phyloP scores from a whole-genome alignment of 2,797 vertebrate species.

The Hydrolagus colliei region DNA sequence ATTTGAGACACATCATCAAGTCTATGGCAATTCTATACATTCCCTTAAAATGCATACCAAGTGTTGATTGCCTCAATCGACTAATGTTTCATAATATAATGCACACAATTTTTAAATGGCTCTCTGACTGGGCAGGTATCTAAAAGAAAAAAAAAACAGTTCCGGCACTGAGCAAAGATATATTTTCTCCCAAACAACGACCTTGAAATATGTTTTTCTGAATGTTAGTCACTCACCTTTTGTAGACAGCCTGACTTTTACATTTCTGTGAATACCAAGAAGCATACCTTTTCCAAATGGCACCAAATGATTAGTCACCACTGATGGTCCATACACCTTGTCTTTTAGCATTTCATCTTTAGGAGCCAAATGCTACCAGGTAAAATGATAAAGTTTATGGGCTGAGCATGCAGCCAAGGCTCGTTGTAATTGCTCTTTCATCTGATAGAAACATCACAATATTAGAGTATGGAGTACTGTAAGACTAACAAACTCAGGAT shows the following conservation, averaged over 20 bases:
- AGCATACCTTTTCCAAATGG: no score
- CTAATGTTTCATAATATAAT: background rate
- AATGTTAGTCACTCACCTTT: constrained; percentile 16
- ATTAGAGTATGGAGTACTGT: background rate
- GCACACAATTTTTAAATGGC: background rate
- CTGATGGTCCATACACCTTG: background rate
- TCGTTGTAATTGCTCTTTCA: background rate
- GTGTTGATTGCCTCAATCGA: background rate
- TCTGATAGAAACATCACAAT: background rate
- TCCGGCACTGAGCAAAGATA: background rate
- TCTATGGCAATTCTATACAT: no score
- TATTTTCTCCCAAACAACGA: background rate
- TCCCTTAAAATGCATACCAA: no score
- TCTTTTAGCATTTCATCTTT: background rate
- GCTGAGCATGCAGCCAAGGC: background rate
- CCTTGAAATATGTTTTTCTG: background rate
- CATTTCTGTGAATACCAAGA: background rate
- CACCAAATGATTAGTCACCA: background rate
- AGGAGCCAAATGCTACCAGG: background rate
- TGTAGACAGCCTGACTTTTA: background rate
- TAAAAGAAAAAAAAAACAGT: no score
- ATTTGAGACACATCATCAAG: no score
- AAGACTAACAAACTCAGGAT: background rate
- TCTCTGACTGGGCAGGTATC: no score
- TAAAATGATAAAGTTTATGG: background rate